Conservation (phyloP, 2,888 invertebrate genomes). For the Lasioglossum zephyrum region DNA sequence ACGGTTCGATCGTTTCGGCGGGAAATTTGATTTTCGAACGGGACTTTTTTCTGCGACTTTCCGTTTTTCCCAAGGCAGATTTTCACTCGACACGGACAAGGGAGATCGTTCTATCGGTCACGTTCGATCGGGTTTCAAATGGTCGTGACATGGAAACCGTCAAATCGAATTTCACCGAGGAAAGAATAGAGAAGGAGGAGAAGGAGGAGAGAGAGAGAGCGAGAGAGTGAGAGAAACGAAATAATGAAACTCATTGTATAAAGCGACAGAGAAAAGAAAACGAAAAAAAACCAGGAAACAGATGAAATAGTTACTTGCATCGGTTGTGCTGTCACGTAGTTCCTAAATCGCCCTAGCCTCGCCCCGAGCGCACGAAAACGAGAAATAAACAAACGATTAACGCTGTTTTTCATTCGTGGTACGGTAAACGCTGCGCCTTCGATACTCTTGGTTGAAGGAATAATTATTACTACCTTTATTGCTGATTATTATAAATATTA, state of each 20-base stretch:
- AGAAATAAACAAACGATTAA: conserved; percentile 49
- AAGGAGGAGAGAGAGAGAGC: too few species aligned
- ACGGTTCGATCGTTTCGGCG: background rate
- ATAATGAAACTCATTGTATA: conserved; percentile 59
- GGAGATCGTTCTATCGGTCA: conserved; percentile 32
- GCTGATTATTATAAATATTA: conserved; percentile 43
- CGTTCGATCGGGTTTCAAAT: conserved; percentile 31
- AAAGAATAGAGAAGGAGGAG: background rate
- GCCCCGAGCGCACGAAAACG: conserved; percentile 79
- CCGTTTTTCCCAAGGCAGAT: conserved; percentile 9
- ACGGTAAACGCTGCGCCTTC: conserved; percentile 66
- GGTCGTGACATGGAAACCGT: conserved; percentile 66
- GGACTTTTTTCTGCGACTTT: background rate
- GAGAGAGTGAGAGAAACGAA: background rate
- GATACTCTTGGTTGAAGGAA: conserved; percentile 44
- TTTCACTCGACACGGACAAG: conserved; percentile 47
- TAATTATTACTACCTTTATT: conserved; percentile 55
- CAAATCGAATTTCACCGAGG: conserved; percentile 57
- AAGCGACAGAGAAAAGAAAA: conserved; percentile 54
- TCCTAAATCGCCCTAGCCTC: conserved; percentile 85
- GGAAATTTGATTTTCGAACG: background rate
- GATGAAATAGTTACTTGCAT: conserved; percentile 84
- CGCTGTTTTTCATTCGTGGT: conserved; percentile 63
- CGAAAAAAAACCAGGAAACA: conserved; percentile 61
- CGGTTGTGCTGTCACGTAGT: conserved; percentile 85